Percentiles rank a stretch among this genome's conserved stretches.
These are phyloP conservation scores for Stylophora pistillata DNA, from an alignment of 64 coral and sea anemone genomes.

Conservation along the genomic window DNA sequence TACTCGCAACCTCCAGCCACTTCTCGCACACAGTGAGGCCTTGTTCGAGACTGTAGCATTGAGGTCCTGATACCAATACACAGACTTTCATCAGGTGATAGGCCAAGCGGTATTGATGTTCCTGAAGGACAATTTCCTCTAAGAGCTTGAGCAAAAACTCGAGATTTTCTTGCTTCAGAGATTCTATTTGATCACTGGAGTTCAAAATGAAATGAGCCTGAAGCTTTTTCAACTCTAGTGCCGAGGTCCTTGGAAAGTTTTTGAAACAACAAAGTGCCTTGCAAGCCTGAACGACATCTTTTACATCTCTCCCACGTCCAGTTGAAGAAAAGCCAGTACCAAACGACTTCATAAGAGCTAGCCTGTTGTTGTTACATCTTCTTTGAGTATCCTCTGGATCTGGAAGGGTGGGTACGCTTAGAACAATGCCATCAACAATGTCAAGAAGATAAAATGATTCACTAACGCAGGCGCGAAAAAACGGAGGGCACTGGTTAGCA, in stretches of 20 bases:
- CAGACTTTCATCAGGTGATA: constrained; percentile 64
- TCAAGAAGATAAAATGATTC: constrained; percentile 70
- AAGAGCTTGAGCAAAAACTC: constrained; percentile 56
- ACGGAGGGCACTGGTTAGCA: constrained; percentile 1
- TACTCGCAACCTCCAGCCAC: constrained; percentile 1
- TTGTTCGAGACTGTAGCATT: constrained; percentile 31
- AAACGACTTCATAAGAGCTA: constrained; percentile 55
- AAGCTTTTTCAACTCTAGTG: constrained; percentile 54
- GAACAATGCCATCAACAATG: constrained; percentile 62
- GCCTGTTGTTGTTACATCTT: constrained; percentile 5
- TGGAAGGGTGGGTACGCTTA: constrained; percentile 25
- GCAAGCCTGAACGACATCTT: constrained; percentile 64
- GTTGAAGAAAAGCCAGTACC: neutral
- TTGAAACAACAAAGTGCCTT: constrained; percentile 53
- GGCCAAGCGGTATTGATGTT: constrained; percentile 41
- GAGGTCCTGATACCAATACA: constrained; percentile 17
- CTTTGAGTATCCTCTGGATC: constrained; percentile 76
- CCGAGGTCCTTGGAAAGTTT: constrained; percentile 62
- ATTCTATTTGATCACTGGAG: constrained; percentile 53
- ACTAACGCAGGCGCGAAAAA: constrained; percentile 61
- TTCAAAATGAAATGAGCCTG: constrained; percentile 69
- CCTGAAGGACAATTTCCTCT: constrained; percentile 41
- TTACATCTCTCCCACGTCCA: neutral
- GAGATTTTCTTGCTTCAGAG: constrained; percentile 15
- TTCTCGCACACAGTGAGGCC: constrained; percentile 20